Evolutionary conservation across 2,888 invertebrate species (phyloP), one percentile per base, ranked within the genome.

Genomic region (Limnephilus rhombicus): DNA sequence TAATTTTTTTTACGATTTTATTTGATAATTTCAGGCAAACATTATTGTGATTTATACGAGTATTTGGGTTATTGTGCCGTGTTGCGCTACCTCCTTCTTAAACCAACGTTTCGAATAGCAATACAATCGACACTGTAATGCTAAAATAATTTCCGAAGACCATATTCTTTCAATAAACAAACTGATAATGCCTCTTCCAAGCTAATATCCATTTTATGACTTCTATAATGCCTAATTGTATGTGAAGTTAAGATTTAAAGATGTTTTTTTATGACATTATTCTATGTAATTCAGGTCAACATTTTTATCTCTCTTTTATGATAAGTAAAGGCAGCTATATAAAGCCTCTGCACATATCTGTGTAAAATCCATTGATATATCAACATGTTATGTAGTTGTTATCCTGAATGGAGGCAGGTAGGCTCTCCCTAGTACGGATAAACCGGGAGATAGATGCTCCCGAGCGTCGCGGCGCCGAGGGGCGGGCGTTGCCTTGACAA

Each of bases 401-500:
- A 91, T n/a, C 68, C 68, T 68, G 68, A 24, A 68, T 68, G 81
- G 82, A n/a, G 49, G 89, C 89, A 91, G 68, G 89, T 83, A 80
- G 45, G 45, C 45, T 29, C 86, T 89, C 91, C 85, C 89, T 34
- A 45, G 80, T 29, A 80, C 31, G 68, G 91, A 45, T 68, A 49
- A 34, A 81, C 82, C 11, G 94, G 88, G 86, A 80, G 90, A 49
- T 80, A 45, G 86, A 80, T 83, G 94, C 94, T 24, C 86, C 45
- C n/a, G 94, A 95, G 95, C 95, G 85, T 82, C 29, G 68, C 41
- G 86, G 45, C 41, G 41, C 86, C 86, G 24, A 95, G 95, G 96
- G 95, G 95, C 81, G 94, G 95, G 95, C 80, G 96, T 96, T 94
- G 95, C 95, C 95, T 95, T 96, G 95, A 95, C 95, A 94, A 96